Evolutionary conservation across 2,113 vertebrate species (phyloP).

Genomic region (Coregonus clupeaformis): DNA sequence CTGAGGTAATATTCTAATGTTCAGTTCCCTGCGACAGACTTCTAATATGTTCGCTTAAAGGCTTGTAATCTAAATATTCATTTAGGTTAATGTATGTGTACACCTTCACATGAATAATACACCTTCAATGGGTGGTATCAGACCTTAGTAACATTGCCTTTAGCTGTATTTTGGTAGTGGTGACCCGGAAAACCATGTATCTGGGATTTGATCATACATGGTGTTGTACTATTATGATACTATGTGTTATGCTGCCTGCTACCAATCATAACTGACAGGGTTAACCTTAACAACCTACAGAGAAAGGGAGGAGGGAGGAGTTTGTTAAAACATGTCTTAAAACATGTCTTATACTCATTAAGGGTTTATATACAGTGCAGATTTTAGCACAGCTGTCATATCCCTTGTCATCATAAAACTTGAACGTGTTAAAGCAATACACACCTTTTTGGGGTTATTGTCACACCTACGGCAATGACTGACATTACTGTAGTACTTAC

Average conservation of each 20-base stretch:
- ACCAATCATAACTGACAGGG: slow-evolving; percentile 49
- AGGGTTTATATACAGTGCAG: slow-evolving; percentile 76
- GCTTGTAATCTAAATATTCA: slow-evolving; percentile 67
- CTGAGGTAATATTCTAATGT: slow-evolving; percentile 71
- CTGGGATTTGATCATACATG: slow-evolving; percentile 18
- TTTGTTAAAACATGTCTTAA: slow-evolving; percentile 50
- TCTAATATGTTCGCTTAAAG: slow-evolving; percentile 44
- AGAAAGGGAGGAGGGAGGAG: background rate
- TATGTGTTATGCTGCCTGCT: slow-evolving; percentile 42
- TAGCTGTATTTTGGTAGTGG: slow-evolving; percentile 56
- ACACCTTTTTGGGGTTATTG: slow-evolving; percentile 90
- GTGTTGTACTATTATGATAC: background rate
- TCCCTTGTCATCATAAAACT: slow-evolving; percentile 79
- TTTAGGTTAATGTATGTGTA: slow-evolving; percentile 65
- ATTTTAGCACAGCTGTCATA: slow-evolving; percentile 82
- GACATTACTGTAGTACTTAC: background rate
- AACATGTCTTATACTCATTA: slow-evolving; percentile 79
- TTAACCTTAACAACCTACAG: background rate
- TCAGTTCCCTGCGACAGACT: slow-evolving; percentile 59
- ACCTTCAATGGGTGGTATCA: slow-evolving; percentile 55
- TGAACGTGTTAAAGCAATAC: slow-evolving; percentile 91
- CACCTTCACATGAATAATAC: slow-evolving; percentile 67
- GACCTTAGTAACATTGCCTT: slow-evolving; percentile 50
- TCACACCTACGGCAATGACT: slow-evolving; percentile 52
- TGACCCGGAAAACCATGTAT: slow-evolving; percentile 63